phyloP scores from a whole-genome alignment of 2,113 vertebrate species.

The Fregetta grallaria region DNA sequence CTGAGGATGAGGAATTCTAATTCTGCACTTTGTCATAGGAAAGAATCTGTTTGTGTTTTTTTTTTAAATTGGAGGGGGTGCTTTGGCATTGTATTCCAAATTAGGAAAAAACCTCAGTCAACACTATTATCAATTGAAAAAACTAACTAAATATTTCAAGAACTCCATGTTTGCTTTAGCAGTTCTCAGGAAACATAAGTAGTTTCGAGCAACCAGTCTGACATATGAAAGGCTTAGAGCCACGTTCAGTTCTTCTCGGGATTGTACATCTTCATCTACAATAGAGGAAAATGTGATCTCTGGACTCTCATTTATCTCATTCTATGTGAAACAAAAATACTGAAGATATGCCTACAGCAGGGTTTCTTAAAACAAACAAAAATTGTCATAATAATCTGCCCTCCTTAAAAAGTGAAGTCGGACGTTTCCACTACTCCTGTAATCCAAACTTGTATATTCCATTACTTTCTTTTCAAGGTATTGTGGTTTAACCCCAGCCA shows the following conservation, averaged over 20 bases:
- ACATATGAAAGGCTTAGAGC: background rate
- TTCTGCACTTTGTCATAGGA: background rate
- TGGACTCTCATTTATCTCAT: background rate
- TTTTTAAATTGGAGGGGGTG: background rate
- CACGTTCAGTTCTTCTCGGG: background rate
- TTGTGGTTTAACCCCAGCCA: too few relatives aligned
- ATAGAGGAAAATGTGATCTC: background rate
- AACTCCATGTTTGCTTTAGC: background rate
- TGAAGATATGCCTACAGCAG: background rate
- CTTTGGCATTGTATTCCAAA: background rate
- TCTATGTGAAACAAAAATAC: background rate
- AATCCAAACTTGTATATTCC: background rate
- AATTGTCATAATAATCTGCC: accelerated
- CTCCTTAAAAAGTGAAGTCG: background rate
- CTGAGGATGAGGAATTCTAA: background rate
- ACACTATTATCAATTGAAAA: background rate
- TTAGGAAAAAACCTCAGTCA: background rate
- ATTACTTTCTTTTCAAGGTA: background rate
- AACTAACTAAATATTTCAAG: background rate
- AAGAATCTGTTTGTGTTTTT: background rate
- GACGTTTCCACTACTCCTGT: background rate
- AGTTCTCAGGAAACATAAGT: background rate
- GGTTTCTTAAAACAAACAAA: background rate
- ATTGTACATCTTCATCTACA: background rate
- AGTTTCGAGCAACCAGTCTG: background rate